Percentiles rank a stretch among this genome's conserved stretches.
These are phyloP conservation scores for Cryptus viduatorius DNA, from an alignment of 2,888 invertebrate genomes.

Conservation along the genomic window DNA sequence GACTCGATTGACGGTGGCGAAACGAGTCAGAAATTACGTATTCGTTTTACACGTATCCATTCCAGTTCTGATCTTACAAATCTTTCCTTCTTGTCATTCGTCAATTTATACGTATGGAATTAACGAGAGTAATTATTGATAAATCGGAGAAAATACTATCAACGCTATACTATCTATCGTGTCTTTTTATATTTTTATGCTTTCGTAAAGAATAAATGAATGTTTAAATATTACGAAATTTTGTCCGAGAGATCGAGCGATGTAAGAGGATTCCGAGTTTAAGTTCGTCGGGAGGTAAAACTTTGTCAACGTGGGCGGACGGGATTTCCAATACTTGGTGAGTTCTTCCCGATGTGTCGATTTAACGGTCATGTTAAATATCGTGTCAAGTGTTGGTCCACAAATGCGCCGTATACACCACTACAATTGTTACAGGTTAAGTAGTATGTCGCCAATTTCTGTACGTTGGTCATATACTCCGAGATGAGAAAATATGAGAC, in stretches of 20 bases:
- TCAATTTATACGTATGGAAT: constrained; percentile 22
- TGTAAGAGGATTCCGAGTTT: constrained; percentile 28
- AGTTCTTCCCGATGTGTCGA: constrained; percentile 45
- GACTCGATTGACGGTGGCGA: constrained; percentile 58
- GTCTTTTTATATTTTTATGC: background rate
- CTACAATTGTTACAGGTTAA: constrained; percentile 32
- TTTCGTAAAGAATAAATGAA: background rate
- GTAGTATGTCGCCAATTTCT: constrained; percentile 22
- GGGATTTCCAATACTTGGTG: constrained; percentile 54
- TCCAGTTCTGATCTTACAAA: constrained; percentile 40
- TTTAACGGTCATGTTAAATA: constrained; percentile 61
- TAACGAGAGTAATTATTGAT: background rate
- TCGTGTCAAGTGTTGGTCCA: constrained; percentile 20
- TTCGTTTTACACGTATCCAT: constrained; percentile 47
- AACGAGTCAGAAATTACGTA: constrained; percentile 63
- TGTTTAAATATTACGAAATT: background rate
- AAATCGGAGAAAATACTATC: too few species aligned
- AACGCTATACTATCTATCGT: too few species aligned
- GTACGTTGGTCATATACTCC: constrained; percentile 34
- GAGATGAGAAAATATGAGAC: constrained; percentile 55
- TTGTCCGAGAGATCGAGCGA: background rate
- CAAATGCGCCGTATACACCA: constrained; percentile 13
- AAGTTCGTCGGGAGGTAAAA: constrained; percentile 8
- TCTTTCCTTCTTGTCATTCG: constrained; percentile 49
- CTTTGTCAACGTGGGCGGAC: constrained; percentile 59